Evolutionary conservation across 2,888 invertebrate species (phyloP).

Genomic region (Palloptera scutellata): DNA sequence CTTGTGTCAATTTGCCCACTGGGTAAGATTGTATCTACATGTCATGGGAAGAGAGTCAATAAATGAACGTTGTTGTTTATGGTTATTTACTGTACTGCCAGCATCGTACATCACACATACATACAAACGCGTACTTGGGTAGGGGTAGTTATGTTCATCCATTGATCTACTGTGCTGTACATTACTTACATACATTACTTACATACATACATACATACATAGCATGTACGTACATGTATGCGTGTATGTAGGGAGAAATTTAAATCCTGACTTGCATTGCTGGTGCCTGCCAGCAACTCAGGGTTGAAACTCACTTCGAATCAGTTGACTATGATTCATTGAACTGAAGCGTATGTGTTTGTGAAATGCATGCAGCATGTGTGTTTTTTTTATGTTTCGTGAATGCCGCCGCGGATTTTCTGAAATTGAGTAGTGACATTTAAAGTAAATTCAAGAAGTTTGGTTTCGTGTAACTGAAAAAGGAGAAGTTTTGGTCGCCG

Average conservation of each 20-base stretch:
- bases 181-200: not conserved
- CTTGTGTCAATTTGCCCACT: no score
- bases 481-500: not conserved
- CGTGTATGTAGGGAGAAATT: not conserved
- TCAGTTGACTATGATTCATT: slow-evolving; percentile 3
- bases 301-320: not conserved
- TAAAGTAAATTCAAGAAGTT: not conserved
- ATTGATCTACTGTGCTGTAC: not conserved
- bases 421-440: not conserved
- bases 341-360: slow-evolving; percentile 2
- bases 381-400: not conserved
- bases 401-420: not conserved
- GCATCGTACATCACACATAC: no score
- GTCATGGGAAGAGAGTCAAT: no score
- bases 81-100: no score
- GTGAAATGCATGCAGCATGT: slow-evolving; percentile 3
- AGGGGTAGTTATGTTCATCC: no score
- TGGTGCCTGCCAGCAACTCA: slow-evolving; percentile 8
- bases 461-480: not conserved
- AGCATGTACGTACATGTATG: not conserved
- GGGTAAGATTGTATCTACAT: no score
- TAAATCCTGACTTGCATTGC: slow-evolving; percentile 7
- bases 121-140: no score
- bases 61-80: no score
- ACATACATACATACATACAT: not conserved